These are phyloP conservation scores for Pteropus alecto DNA, from an alignment of 2,113 vertebrate genomes.

Conservation along the genomic window DNA sequence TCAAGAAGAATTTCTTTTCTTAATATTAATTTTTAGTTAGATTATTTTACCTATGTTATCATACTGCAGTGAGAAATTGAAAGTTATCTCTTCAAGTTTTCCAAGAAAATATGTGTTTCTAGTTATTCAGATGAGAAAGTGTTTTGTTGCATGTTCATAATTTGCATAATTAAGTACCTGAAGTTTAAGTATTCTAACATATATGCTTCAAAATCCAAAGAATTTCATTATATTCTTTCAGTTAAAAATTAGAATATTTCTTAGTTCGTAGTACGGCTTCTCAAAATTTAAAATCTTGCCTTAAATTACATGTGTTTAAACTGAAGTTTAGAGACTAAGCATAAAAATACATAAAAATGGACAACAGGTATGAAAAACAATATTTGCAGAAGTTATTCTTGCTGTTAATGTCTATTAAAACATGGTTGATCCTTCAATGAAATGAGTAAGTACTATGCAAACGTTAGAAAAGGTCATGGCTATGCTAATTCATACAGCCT, in stretches of 20 bases:
- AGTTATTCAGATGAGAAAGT: background rate
- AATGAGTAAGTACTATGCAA: slow-evolving; percentile 48
- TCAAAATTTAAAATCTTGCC: background rate
- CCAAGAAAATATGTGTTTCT: background rate
- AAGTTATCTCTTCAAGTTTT: background rate
- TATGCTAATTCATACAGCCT: background rate
- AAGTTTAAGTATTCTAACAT: background rate
- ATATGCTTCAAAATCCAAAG: background rate
- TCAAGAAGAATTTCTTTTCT: background rate
- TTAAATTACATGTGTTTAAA: background rate
- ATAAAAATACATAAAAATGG: slow-evolving; percentile 28
- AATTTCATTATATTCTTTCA: background rate
- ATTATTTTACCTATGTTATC: background rate
- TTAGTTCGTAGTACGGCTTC: background rate
- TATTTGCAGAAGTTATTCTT: slow-evolving; percentile 57
- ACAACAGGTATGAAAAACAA: slow-evolving; percentile 42
- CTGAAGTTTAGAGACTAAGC: slow-evolving; percentile 10
- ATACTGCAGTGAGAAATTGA: background rate
- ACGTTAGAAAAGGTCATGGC: slow-evolving; percentile 52
- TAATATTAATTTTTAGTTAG: background rate
- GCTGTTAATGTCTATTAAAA: slow-evolving; percentile 60
- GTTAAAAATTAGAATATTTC: background rate
- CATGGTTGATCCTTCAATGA: slow-evolving; percentile 41
- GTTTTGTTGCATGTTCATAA: background rate
- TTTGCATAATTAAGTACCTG: background rate